Base-by-base conservation (phyloP, 2,888 invertebrate genomes). In the Eutolmus rufibarbis region DNA sequence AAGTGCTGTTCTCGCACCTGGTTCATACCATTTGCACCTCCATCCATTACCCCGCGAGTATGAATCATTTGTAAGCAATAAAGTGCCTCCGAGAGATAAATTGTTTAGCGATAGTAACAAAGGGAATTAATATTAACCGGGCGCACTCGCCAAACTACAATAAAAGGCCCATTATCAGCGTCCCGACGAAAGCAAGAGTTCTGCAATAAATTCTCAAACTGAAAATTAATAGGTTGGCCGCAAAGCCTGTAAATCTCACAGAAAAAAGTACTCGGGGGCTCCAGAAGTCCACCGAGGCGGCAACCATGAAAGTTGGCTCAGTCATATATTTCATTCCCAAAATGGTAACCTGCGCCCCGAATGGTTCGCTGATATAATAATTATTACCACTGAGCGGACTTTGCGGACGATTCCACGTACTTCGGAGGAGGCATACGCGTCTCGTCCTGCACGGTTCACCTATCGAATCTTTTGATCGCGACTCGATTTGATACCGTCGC, bases 271-370 rank as follows among this genome's bases (percentile, higher is more conserved):
- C 40, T 77, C 9, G 43, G 40, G 37, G 40, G 40, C 77, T 43
- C 37, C 77, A 77, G 40, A 19, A n/a, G 40, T 40, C 77, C 40
- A 23, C n/a, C n/a, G 37, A 77, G 79, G 79, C 79, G 79, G 79
- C 46, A 81, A 51, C 79, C 79, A 81, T 81, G 51, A 81, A 81
- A 81, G 79, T 81, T 81, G 37, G n/a, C 79, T 51, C 79, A 31
- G 79, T 34, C 56, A 56, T 56, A 81, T 81, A 56, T 81, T 56
- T 81, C 81, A 81, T 81, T 81, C 81, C 81, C 46, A 81, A 81
- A 81, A 81, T 81, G 81, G 81, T n/a, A 81, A 56, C 56, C 81
- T 16, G 56, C 23, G 31, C 16, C 56, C 56, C 51, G 28, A 56
- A 16, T 28, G 51, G 78, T 12, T 46, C 28, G 28, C 56, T 81